A percentile compares a stretch with the other conserved stretches of the same genome.
These are phyloP conservation scores for Rana temporaria DNA, from an alignment of 2,113 vertebrate species.

Conservation along the genomic window DNA sequence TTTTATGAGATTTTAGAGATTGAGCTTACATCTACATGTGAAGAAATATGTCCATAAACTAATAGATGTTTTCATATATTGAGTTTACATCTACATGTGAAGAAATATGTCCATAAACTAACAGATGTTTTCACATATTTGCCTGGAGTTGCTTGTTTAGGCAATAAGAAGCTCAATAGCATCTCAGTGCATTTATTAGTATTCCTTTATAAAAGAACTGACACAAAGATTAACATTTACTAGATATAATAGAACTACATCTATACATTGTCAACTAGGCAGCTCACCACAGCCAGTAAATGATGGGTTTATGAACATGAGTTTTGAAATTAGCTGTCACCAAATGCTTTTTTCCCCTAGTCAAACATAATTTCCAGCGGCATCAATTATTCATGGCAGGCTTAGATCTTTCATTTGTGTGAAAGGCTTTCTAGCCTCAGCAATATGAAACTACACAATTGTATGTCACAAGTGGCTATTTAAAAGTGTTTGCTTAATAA, in stretches of 20 bases:
- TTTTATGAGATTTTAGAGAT: too few species aligned
- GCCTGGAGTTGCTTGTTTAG: too few species aligned
- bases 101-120: too few species aligned
- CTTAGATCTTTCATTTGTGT: slow-evolving; percentile 47
- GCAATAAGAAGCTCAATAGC: background rate
- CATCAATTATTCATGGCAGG: slow-evolving; percentile 51
- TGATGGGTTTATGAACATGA: slow-evolving; percentile 4
- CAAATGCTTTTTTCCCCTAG: slow-evolving; percentile 35
- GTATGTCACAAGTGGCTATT: slow-evolving; percentile 41
- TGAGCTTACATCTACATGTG: too few species aligned
- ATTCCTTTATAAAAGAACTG: background rate
- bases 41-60: too few species aligned
- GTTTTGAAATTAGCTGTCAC: slow-evolving; percentile 38
- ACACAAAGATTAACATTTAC: background rate
- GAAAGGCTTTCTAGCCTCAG: slow-evolving; percentile 48
- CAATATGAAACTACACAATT: slow-evolving; percentile 38
- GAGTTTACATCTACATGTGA: too few species aligned
- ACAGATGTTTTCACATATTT: too few species aligned
- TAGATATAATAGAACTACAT: background rate
- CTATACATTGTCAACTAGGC: background rate
- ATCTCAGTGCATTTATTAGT: background rate
- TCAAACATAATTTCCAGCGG: slow-evolving; percentile 38
- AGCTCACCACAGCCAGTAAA: background rate
- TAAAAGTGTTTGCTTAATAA: slow-evolving; percentile 48
- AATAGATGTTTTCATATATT: too few species aligned